Conservation (phyloP, 2,113 vertebrate species). For the Ctenodactylus gundi region DNA sequence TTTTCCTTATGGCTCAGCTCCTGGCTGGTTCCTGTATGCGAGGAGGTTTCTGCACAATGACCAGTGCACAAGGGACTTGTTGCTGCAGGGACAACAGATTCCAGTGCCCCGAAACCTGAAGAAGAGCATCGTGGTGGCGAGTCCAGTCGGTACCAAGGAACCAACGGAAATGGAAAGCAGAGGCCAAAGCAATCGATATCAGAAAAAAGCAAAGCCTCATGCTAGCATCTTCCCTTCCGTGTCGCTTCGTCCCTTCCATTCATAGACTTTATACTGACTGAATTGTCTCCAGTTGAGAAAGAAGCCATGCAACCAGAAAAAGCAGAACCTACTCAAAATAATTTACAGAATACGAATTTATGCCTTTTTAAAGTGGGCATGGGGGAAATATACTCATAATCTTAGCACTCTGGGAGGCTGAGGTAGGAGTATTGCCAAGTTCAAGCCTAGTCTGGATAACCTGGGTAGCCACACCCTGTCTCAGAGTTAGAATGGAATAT, state of each 20-base stretch:
- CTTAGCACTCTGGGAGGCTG: too few relatives aligned
- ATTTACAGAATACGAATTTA: neutral
- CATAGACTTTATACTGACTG: neutral
- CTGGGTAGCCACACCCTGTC: too few relatives aligned
- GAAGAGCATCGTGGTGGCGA: neutral
- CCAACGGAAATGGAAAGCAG: slow-evolving; percentile 55
- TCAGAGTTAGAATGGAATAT: neutral
- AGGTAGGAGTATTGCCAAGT: too few relatives aligned
- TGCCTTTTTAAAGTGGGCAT: too few relatives aligned
- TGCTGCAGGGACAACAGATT: slow-evolving; percentile 32
- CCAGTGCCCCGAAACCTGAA: neutral
- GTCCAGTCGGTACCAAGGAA: slow-evolving; percentile 31
- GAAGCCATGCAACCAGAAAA: neutral
- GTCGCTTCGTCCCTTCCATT: neutral
- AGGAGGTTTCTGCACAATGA: neutral
- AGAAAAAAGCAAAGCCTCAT: neutral
- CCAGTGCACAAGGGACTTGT: neutral
- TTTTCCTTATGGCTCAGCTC: slow-evolving; percentile 20
- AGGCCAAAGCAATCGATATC: slow-evolving; percentile 35
- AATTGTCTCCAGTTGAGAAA: neutral
- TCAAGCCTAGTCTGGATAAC: too few relatives aligned
- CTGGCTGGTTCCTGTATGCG: neutral
- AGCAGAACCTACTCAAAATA: neutral
- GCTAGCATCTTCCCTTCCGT: neutral
- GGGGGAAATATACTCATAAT: too few relatives aligned